Base-by-base conservation (phyloP, 1,140 invertebrate species). In the Heliconius hermathena region DNA sequence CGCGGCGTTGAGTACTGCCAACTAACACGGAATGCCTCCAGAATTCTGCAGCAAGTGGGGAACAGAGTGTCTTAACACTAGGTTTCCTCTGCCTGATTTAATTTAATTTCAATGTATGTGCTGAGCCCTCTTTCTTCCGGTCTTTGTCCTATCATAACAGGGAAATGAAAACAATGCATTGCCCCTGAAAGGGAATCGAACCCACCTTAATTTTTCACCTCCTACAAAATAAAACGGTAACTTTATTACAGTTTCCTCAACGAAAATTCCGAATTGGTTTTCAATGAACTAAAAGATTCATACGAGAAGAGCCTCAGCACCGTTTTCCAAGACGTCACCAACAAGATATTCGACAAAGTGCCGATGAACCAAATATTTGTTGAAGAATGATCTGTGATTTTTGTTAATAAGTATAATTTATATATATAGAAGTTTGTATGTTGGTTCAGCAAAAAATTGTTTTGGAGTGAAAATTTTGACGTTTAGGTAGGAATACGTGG, bases 261-360 rank as follows among this genome's bases (percentile, higher is more conserved):
- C 81, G 95, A 96, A 20, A 97, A 97, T 84, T 96, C 96, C 73
- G 95, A 96, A 26, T 88, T 96, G 2, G 94, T 97, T 0, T 96
- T 96, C 83, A 96, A 96, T 75, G 96, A 97, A 86, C 85, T 97
- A 41, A 96, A 96, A 82, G 90, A 93, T 9, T 94, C 96, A 0
- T 96, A 96, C 80, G 95, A 97, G 83, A 94, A 96, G 76, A 95
- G 96, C 11, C 95, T 97, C 60, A 95, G 95, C 52, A 87, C 95
- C 2, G 95, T 96, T 0, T 96, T 97, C 83, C 92, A 94, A 74
- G 95, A 96, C 76, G 93, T 97, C 6, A 94, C 95, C 0, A 96
- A 96, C 82, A 95, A 96, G 79, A 94, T 97, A 75, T 97, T 97
- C 82, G 95, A 95, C 77, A 95, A 95, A 79, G 95, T 97, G 26